Evolutionary conservation across 2,888 invertebrate genomes (phyloP), one percentile per base, ranked within the genome.

Genomic region (Selenia dentaria): DNA sequence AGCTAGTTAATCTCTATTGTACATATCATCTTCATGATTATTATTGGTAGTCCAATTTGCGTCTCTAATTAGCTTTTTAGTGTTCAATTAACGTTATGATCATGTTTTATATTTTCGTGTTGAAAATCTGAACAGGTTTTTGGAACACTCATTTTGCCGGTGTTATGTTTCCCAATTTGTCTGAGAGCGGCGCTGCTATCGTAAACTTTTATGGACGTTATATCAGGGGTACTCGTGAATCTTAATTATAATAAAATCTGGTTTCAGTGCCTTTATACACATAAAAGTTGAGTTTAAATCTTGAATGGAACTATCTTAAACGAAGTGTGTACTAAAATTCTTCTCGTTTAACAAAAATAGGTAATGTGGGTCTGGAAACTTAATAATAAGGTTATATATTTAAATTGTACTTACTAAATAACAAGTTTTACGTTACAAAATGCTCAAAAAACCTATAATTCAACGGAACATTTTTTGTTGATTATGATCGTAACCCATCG

Each of bases 381-480:
- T 50, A 40, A 45, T 41, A 18, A 18, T n/a, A n/a, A n/a, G n/a
- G 0, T 18, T 18, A 18, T 0, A 5, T 18, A 2, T 2, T 18
- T 18, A 1, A 18, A 18, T 18, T 18, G 5, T 5, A 18, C 5
- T 18, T 1, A 4, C 18, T 18, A 18, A 6, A 4, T 18, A 1
- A 18, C 5, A 6, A 18, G 18, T 6, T 18, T 18, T 6, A 18
- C 6, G n/a, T n/a, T n/a, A n/a, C n/a, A n/a, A 18, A 16, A 22
- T 9, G 11, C 4, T 9, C 27, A 18, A 11, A 35, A 40, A 29
- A 27, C 38, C 32, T 39, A 6, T 27, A 47, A 37, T 36, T 41
- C 70, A 76, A 76, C 65, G 68, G 64, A 57, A 62, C 69, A 71
- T 70, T 74, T 70, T 78, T 81, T 83, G 77, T 83, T 78, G 79